These are phyloP conservation scores for Agrochola litura DNA, from an alignment of 2,888 invertebrate genomes.

Conservation along the genomic window DNA sequence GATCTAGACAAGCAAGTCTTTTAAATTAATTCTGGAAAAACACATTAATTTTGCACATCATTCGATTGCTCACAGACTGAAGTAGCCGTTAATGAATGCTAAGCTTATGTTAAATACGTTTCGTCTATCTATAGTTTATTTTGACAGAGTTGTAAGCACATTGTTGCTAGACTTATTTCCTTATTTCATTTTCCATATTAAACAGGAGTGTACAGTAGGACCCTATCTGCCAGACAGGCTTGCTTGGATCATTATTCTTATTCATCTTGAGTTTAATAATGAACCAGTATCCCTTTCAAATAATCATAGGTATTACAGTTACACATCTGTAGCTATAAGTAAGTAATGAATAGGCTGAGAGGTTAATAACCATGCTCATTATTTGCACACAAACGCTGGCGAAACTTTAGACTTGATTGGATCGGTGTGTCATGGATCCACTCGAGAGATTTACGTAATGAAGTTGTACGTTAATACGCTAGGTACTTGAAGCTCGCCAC, in stretches of 20 bases:
- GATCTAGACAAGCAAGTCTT: slow-evolving; percentile 17
- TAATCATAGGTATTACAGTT: slow-evolving; percentile 8
- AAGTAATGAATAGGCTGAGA: slow-evolving; percentile 26
- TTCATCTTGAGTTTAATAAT: neutral
- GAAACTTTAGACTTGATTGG: slow-evolving; percentile 40
- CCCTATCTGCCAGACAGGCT: too few relatives aligned
- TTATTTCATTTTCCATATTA: neutral
- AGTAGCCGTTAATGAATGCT: neutral
- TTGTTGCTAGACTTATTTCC: neutral
- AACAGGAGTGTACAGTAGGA: neutral
- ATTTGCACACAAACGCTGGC: slow-evolving; percentile 38
- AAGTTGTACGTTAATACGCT: slow-evolving; percentile 17
- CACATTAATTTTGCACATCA: slow-evolving; percentile 11
- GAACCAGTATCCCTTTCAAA: slow-evolving; percentile 1
- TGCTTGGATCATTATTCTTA: neutral
- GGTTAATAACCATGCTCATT: slow-evolving; percentile 46
- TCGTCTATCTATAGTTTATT: neutral
- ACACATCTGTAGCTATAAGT: slow-evolving; percentile 3
- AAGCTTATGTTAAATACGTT: neutral
- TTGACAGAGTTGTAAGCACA: neutral
- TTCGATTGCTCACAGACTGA: neutral
- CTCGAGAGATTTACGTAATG: slow-evolving; percentile 54
- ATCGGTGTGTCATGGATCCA: slow-evolving; percentile 48
- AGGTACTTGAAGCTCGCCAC: slow-evolving; percentile 36
- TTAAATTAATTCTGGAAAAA: slow-evolving; percentile 21